Evolutionary conservation across 1,140 invertebrate genomes (phyloP).

Genomic region (Aradophagus sp.): DNA sequence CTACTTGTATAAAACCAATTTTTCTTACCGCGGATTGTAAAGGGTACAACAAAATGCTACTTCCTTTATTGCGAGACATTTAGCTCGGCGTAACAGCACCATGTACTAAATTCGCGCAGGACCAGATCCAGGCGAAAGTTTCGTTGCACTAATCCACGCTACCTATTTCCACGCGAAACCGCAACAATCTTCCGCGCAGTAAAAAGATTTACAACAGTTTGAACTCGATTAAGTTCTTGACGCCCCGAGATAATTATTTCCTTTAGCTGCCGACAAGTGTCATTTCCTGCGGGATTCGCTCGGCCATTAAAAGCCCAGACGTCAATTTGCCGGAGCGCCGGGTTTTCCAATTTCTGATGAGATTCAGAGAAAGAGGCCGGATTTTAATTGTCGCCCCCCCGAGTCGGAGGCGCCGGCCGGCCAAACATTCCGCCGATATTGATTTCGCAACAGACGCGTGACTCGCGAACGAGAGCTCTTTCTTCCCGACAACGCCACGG

Average conservation of each 20-base stretch:
- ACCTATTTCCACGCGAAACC: too few species aligned
- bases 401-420: conserved; percentile 11
- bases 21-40: too few species aligned
- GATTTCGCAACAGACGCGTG: conserved; percentile 49
- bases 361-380: conserved; percentile 53
- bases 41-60: too few species aligned
- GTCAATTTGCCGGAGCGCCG: conserved; percentile 50
- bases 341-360: conserved; percentile 53
- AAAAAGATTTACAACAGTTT: conserved; percentile 57
- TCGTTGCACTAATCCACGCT: too few species aligned
- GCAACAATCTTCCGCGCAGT: conserved; percentile 42
- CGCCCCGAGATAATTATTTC: conserved; percentile 59
- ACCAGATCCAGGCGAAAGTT: too few species aligned
- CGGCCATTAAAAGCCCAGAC: conserved; percentile 59
- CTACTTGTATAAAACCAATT: too few species aligned
- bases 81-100: too few species aligned
- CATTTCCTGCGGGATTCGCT: conserved; percentile 59
- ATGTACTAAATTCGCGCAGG: too few species aligned
- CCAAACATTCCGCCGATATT: conserved; percentile 55
- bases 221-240: conserved; percentile 57
- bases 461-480: conserved; percentile 31
- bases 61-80: too few species aligned
- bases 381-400: conserved; percentile 49
- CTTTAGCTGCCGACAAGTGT: conserved; percentile 59
- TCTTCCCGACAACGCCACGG: too few species aligned